A percentile compares a stretch with the other conserved stretches of the same genome.
phyloP scores from a whole-genome alignment of 2,888 invertebrate genomes.

The Cotesia congregata region DNA sequence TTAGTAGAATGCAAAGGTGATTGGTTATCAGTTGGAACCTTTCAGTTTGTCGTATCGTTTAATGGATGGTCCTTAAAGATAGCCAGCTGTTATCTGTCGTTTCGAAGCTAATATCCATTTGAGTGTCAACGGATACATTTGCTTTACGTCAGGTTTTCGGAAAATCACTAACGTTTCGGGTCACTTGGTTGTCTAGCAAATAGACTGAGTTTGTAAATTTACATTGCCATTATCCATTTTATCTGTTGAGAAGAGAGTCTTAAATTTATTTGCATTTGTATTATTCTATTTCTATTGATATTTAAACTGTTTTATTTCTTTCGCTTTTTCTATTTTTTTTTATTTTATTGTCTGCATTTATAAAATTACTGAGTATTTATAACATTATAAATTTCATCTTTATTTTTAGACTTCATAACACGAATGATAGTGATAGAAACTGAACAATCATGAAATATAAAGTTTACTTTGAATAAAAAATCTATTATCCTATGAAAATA shows the following conservation, averaged over 20 bases:
- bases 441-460: neutral
- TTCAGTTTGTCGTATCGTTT: conserved; percentile 19
- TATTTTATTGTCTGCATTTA: too few relatives aligned
- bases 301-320: neutral
- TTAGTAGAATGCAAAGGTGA: neutral
- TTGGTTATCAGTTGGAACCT: neutral
- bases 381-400: neutral
- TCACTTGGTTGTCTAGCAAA: conserved; percentile 20
- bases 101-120: conserved; percentile 46
- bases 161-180: conserved; percentile 17
- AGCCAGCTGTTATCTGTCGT: conserved; percentile 35
- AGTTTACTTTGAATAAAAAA: neutral
- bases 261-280: neutral
- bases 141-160: conserved; percentile 41
- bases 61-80: conserved; percentile 30
- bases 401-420: neutral
- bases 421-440: neutral
- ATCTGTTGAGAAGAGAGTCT: neutral
- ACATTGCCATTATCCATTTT: neutral
- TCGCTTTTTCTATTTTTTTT: too few relatives aligned
- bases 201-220: neutral
- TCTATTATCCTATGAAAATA: neutral
- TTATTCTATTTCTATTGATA: neutral
- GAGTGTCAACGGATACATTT: conserved; percentile 45
- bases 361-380: neutral